Base-by-base conservation (phyloP, 2,888 invertebrate species). In the Drosophila fungiperda region DNA sequence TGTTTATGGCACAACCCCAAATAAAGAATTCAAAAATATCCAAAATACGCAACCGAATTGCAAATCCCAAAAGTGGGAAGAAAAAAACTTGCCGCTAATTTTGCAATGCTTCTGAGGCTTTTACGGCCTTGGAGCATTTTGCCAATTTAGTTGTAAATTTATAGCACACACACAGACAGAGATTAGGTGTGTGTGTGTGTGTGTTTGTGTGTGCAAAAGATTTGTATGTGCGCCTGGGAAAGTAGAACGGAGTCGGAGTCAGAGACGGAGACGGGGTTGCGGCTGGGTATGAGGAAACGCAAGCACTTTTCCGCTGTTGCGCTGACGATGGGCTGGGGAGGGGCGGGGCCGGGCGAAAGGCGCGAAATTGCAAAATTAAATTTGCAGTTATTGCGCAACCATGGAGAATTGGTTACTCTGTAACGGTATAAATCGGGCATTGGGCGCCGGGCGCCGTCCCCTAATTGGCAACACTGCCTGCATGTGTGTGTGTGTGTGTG, bases 311-410 rank as follows among this genome's bases (percentile, higher is more conserved):
- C 23, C 23, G 57, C 50, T 48, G 53, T 20, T 52, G 42, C 53
- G 11, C 42, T 54, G 60, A 32, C 50, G 29, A 64, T 23, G 68
- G 57, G 26, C 26, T 26, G 26, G 26, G 57, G 61, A 48, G 57
- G 20, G 35, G 29, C 23, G 60, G 52, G n/a, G 60, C 61, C 50
- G 61, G 58, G 65, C 53, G 60, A 70, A 78, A 72, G 84, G 85
- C 85, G 85, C 87, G 86, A 86, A 86, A 87, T 86, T 82, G 87
- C 86, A 73, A 86, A 89, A 87, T 87, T 85, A 87, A 87, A 89
- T 87, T 89, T 85, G 88, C 86, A 86, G 85, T 81, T 88, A 90
- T 89, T 88, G 83, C 88, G 78, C 88, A 87, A 88, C 90, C 90
- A 90, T 88, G 83, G 88, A 86, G 83, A 87, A 87, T 89, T 83